phyloP scores from a whole-genome alignment of 64 coral and sea anemone species.

The Montipora cactus region DNA sequence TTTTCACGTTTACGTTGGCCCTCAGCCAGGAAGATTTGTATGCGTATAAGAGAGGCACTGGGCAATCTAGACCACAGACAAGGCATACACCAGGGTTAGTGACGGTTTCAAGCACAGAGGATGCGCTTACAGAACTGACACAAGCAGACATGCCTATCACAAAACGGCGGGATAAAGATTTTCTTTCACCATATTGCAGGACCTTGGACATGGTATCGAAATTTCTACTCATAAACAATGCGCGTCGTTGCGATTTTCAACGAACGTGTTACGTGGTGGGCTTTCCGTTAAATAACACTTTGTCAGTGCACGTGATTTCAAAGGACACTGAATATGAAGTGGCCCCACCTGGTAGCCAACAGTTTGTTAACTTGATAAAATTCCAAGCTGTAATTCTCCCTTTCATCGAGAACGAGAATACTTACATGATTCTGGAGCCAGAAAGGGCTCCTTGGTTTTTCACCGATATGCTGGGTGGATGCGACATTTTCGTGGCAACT shows the following conservation, averaged over 20 bases:
- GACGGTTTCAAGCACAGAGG: not conserved
- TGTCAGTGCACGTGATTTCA: not conserved
- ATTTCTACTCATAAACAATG: not conserved
- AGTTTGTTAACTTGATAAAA: not conserved
- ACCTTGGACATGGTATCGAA: not conserved
- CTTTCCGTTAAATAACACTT: not conserved
- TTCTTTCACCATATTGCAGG: not conserved
- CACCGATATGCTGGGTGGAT: not conserved
- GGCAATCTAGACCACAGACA: not conserved
- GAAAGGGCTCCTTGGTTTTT: not conserved
- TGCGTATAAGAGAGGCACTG: not conserved
- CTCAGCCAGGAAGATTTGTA: not conserved
- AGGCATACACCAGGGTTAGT: not conserved
- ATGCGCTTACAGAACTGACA: not conserved
- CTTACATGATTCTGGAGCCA: not conserved
- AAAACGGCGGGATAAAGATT: not conserved
- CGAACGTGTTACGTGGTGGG: not conserved
- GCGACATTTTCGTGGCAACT: constrained; percentile 10
- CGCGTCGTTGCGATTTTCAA: not conserved
- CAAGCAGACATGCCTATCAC: not conserved
- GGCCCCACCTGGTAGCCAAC: not conserved
- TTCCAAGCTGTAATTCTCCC: not conserved
- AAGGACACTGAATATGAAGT: not conserved
- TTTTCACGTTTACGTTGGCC: constrained; percentile 1
- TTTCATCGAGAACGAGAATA: not conserved